A percentile compares a stretch with the other conserved stretches of the same genome.
Conservation (phyloP, 2,113 vertebrate species). For the Tyrannus savana region DNA sequence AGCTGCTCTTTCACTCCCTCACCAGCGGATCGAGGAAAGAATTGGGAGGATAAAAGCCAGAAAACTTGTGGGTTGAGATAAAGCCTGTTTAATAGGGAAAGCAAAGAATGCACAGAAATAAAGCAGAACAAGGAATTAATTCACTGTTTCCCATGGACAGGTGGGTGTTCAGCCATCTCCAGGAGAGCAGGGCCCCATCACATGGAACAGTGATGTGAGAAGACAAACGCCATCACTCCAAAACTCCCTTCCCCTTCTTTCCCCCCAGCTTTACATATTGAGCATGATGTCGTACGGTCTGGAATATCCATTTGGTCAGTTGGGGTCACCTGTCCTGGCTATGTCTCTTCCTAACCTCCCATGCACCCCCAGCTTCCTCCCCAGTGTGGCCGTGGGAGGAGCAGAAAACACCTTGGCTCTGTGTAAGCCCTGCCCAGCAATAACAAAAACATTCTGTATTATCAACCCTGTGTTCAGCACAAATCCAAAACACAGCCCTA, state of each 20-base stretch:
- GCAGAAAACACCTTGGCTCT: background rate
- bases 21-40: fast-evolving
- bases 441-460: background rate
- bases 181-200: background rate
- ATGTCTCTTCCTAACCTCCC: background rate
- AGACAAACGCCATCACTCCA: background rate
- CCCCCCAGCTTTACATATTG: background rate
- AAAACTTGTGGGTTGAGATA: background rate
- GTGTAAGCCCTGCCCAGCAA: background rate
- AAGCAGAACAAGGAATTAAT: background rate
- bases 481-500: background rate
- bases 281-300: background rate
- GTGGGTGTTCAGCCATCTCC: background rate
- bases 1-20: fast-evolving
- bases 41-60: background rate
- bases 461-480: background rate
- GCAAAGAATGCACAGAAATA: background rate
- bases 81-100: background rate
- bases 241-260: background rate
- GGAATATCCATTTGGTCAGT: background rate
- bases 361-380: background rate
- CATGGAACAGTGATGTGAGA: fast-evolving
- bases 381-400: fast-evolving
- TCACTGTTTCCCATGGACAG: background rate
- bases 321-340: background rate